These are phyloP conservation scores for Cyclura pinguis DNA, from an alignment of 2,797 vertebrate genomes.

Conservation along the genomic window DNA sequence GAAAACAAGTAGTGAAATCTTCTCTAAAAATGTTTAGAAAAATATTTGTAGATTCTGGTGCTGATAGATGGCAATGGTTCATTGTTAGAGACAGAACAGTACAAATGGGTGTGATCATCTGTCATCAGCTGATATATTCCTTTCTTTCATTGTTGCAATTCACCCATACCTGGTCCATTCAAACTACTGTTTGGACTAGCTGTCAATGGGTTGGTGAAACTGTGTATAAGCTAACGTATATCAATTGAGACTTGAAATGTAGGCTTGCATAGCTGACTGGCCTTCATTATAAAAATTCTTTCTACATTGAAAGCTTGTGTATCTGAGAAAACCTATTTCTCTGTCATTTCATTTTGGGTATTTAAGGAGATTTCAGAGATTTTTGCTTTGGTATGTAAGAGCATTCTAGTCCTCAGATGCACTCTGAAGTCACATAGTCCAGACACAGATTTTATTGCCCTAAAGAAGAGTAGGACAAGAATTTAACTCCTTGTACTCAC, in stretches of 20 bases:
- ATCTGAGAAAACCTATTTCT: neutral
- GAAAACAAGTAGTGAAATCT: neutral
- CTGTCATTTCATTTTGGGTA: neutral
- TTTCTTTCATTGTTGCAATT: neutral
- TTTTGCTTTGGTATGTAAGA: neutral
- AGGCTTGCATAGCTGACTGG: neutral
- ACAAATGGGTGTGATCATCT: neutral
- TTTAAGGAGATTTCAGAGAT: neutral
- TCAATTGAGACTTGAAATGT: neutral
- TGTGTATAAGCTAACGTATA: neutral
- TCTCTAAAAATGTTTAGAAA: neutral
- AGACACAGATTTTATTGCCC: neutral
- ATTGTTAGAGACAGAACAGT: neutral
- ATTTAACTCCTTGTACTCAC: neutral
- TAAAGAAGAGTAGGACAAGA: neutral
- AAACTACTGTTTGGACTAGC: conserved; percentile 15
- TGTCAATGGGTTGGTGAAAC: neutral
- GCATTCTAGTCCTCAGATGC: neutral
- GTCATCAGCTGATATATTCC: neutral
- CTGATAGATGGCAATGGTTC: neutral
- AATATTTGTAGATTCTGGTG: no score
- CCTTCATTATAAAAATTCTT: neutral
- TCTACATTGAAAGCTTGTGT: neutral
- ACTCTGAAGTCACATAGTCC: neutral
- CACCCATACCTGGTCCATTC: neutral